Conservation (phyloP, 2,797 vertebrate species). For the Myripristis jacobus region DNA sequence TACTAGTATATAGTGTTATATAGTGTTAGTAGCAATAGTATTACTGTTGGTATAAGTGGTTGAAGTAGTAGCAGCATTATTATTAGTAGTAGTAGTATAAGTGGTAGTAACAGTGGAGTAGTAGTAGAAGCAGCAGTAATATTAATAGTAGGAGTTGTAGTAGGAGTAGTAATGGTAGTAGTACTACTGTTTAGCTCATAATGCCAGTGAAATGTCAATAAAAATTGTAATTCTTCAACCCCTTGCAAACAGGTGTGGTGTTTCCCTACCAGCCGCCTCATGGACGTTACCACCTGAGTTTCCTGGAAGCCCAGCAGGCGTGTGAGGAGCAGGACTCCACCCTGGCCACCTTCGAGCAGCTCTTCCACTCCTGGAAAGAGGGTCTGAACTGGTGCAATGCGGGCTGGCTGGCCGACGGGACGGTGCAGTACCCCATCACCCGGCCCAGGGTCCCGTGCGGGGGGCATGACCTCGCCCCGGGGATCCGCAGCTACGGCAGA, state of each 20-base stretch:
- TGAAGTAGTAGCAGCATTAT: too few species aligned
- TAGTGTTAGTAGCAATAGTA: too few species aligned
- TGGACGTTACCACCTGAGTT: constrained; percentile 89
- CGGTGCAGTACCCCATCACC: constrained; percentile 90
- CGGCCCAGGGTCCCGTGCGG: constrained; percentile 85
- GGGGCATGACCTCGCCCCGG: constrained; percentile 81
- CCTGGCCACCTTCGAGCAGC: constrained; percentile 89
- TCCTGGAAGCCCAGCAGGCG: constrained; percentile 82
- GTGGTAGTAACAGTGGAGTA: too few species aligned
- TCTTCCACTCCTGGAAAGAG: constrained; percentile 89
- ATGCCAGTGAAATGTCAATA: neutral
- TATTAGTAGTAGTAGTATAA: too few species aligned
- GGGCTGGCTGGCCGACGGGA: constrained; percentile 90
- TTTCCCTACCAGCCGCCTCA: constrained; percentile 89
- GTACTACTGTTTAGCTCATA: neutral
- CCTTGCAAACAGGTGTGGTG: constrained; percentile 83
- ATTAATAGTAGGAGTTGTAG: too few species aligned
- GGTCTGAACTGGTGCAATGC: constrained; percentile 93
- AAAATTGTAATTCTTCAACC: neutral
- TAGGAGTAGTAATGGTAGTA: too few species aligned
- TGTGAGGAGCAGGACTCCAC: constrained; percentile 87
- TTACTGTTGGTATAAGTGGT: too few species aligned
- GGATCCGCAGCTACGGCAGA: constrained; percentile 87
- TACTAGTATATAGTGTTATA: too few species aligned
- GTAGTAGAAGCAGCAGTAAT: too few species aligned